Evolutionary conservation across 2,888 invertebrate species (phyloP).

Genomic region (Xestobium rufovillosum): DNA sequence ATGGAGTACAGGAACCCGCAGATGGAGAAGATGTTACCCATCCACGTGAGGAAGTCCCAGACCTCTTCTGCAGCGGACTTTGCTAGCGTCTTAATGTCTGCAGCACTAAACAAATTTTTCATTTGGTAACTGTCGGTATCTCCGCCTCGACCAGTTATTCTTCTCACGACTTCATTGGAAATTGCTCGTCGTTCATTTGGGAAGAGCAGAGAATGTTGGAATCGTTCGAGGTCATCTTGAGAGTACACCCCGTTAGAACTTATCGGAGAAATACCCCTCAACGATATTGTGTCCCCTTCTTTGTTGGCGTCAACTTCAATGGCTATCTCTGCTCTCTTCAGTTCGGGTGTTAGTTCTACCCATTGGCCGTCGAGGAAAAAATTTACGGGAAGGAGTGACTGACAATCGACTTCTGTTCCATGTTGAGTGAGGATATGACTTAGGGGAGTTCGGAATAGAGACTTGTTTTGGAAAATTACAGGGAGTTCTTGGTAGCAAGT

Average conservation of each 20-base stretch:
- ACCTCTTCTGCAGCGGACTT: too few species aligned
- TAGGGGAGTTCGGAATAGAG: slow-evolving; percentile 7
- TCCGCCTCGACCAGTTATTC: neutral
- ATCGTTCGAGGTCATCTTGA: slow-evolving; percentile 6
- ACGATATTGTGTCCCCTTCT: slow-evolving; percentile 6
- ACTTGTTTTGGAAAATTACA: slow-evolving; percentile 6
- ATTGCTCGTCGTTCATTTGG: slow-evolving; percentile 9
- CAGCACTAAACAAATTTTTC: too few species aligned
- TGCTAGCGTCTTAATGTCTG: too few species aligned
- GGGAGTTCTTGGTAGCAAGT: slow-evolving; percentile 14
- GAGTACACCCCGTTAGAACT: slow-evolving; percentile 10
- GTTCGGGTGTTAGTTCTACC: slow-evolving; percentile 6
- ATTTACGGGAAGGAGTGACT: neutral
- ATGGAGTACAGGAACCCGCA: neutral
- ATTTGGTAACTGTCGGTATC: too few species aligned
- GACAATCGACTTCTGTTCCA: slow-evolving; percentile 10
- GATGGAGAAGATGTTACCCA: slow-evolving; percentile 1
- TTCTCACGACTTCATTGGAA: neutral
- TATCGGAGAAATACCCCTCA: slow-evolving; percentile 8
- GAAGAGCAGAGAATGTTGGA: slow-evolving; percentile 11
- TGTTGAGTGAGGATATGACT: slow-evolving; percentile 10
- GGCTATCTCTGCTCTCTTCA: neutral
- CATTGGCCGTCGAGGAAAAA: slow-evolving; percentile 9
- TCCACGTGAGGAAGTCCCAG: neutral
- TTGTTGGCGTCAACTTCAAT: slow-evolving; percentile 8